phyloP scores from a whole-genome alignment of 2,113 vertebrate genomes.

The Heptranchias perlo region DNA sequence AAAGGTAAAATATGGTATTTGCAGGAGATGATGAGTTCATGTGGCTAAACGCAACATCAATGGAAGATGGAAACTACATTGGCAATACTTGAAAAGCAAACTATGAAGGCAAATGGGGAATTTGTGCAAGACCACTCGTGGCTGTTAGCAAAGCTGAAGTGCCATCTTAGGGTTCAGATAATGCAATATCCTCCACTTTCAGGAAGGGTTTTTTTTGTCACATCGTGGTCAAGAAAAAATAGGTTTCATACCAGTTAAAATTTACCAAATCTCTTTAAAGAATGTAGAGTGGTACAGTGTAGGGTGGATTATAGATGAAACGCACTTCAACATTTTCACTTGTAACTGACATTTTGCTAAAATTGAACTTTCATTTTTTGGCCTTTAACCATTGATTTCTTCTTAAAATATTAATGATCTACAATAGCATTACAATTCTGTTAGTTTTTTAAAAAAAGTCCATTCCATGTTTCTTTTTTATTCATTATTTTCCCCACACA shows the following conservation, averaged over 20 bases:
- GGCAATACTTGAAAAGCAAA: neutral
- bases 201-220: neutral
- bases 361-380: neutral
- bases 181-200: neutral
- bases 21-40: neutral
- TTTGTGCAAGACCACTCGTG: neutral
- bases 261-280: neutral
- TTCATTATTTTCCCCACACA: neutral
- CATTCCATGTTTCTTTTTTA: neutral
- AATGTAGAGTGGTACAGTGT: neutral
- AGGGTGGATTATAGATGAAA: neutral
- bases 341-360: neutral
- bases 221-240: neutral
- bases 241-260: neutral
- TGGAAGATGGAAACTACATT: conserved; percentile 8
- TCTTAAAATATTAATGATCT: neutral
- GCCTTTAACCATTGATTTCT: neutral
- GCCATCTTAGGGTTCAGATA: neutral
- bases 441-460: neutral
- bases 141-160: neutral
- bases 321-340: neutral
- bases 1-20: neutral
- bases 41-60: neutral
- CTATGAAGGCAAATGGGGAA: neutral
- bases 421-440: neutral